A percentile compares a stretch with the other conserved stretches of the same genome.
These are phyloP conservation scores for Carassius auratus DNA, from an alignment of 2,113 vertebrate species.

Conservation along the genomic window DNA sequence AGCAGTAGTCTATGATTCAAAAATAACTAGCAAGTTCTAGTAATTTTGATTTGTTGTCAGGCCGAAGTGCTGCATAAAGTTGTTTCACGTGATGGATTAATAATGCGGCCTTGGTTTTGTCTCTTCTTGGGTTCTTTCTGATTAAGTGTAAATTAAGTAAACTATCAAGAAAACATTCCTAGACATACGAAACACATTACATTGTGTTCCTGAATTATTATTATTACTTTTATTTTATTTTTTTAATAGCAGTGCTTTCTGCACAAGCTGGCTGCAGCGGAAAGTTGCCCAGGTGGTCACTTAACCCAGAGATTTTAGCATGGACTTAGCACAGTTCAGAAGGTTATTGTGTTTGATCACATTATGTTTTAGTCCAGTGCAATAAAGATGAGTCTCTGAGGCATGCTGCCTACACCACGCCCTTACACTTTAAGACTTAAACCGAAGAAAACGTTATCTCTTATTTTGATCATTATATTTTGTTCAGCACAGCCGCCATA, in stretches of 20 bases:
- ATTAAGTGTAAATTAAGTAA: slow-evolving; percentile 22
- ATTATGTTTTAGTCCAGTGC: slow-evolving; percentile 73
- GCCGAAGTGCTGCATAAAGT: not conserved
- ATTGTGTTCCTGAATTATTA: slow-evolving; percentile 7
- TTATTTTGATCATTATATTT: slow-evolving; percentile 7
- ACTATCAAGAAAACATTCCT: not conserved
- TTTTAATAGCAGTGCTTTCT: slow-evolving; percentile 58
- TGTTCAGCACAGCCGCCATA: slow-evolving; percentile 18
- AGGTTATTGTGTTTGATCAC: slow-evolving; percentile 77
- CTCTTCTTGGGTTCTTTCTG: not conserved
- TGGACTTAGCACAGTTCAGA: slow-evolving; percentile 67
- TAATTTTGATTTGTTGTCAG: not conserved
- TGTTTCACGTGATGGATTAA: not conserved
- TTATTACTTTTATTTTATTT: not conserved
- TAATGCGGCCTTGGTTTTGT: not conserved
- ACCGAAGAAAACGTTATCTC: slow-evolving; percentile 27
- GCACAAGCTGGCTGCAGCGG: slow-evolving; percentile 67
- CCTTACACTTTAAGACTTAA: slow-evolving; percentile 5
- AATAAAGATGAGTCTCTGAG: slow-evolving; percentile 68
- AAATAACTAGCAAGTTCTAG: not conserved
- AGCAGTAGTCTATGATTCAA: not conserved
- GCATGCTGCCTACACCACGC: slow-evolving; percentile 48
- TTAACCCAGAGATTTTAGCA: slow-evolving; percentile 73
- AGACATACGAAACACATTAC: slow-evolving; percentile 24
- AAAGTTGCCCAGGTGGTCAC: slow-evolving; percentile 67